Conservation (phyloP, 2,888 invertebrate genomes). For the Schizotus pectinicornis region DNA sequence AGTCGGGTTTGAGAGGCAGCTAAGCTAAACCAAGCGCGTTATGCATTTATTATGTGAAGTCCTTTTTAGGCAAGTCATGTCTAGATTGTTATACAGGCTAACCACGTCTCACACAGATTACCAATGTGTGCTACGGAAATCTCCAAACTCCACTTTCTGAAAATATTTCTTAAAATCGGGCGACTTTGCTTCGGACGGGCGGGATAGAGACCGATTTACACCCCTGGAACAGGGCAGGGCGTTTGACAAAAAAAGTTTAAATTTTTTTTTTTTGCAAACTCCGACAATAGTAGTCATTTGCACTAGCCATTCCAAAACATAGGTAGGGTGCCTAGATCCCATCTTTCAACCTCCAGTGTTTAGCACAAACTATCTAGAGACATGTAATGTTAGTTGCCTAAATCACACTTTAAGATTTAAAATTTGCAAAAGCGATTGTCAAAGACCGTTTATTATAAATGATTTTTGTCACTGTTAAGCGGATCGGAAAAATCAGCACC, state of each 20-base stretch:
- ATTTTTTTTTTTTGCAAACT: too few species aligned
- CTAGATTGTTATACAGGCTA: slow-evolving; percentile 34
- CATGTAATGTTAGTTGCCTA: too few species aligned
- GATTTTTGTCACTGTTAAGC: too few species aligned
- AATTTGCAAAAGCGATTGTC: too few species aligned
- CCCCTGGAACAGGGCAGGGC: neutral
- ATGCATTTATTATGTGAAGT: slow-evolving; percentile 37
- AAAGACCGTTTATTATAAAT: too few species aligned
- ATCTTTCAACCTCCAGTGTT: too few species aligned
- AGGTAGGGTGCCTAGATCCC: too few species aligned
- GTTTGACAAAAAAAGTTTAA: neutral
- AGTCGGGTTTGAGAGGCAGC: neutral
- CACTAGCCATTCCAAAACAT: too few species aligned
- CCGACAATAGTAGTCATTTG: too few species aligned
- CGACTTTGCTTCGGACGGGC: neutral
- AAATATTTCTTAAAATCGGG: slow-evolving; percentile 27
- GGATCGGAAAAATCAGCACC: too few species aligned
- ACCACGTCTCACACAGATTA: slow-evolving; percentile 37
- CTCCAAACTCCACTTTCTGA: slow-evolving; percentile 29
- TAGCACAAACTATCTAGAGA: too few species aligned
- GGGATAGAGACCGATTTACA: neutral
- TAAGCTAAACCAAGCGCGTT: slow-evolving; percentile 31
- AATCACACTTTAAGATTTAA: too few species aligned
- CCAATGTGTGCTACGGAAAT: slow-evolving; percentile 35
- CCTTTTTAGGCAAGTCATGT: slow-evolving; percentile 37